Evolutionary conservation across 2,888 invertebrate species (phyloP).

Genomic region (Ephialtes manifestator): DNA sequence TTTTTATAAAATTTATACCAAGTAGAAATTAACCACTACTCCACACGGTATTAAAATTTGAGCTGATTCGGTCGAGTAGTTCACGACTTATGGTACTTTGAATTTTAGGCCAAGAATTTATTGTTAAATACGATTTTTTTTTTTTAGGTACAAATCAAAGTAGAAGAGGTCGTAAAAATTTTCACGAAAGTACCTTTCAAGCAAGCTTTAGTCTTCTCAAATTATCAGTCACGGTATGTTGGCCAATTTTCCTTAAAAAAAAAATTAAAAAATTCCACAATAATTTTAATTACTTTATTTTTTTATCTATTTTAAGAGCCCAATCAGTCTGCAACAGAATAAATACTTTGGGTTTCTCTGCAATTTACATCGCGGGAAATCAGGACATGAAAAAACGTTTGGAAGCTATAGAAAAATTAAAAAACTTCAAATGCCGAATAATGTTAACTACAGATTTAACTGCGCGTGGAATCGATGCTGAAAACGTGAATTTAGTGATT

Average conservation of each 20-base stretch:
- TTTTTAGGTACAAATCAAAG: conserved; percentile 87
- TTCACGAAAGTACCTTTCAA: conserved; percentile 92
- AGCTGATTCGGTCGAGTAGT: too few relatives aligned
- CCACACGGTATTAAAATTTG: too few relatives aligned
- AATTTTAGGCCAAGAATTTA: too few relatives aligned
- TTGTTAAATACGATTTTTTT: too few relatives aligned
- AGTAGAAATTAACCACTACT: too few relatives aligned
- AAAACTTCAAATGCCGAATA: conserved; percentile 93
- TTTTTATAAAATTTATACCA: too few relatives aligned
- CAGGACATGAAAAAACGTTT: conserved; percentile 93
- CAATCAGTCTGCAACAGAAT: conserved; percentile 92
- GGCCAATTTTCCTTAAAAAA: too few relatives aligned
- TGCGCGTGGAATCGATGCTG: conserved; percentile 97
- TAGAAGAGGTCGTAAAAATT: conserved; percentile 89
- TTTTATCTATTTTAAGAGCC: conserved; percentile 87
- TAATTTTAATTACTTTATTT: too few relatives aligned
- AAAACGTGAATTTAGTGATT: conserved; percentile 96
- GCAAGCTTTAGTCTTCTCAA: conserved; percentile 97
- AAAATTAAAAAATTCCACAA: too few relatives aligned
- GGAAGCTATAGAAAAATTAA: conserved; percentile 92
- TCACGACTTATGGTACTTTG: too few relatives aligned
- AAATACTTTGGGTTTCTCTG: conserved; percentile 91
- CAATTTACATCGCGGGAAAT: conserved; percentile 92
- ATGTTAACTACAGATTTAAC: conserved; percentile 96
- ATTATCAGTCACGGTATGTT: conserved; percentile 91